Conservation (phyloP, 2,113 vertebrate genomes). For the Cercocebus atys region DNA sequence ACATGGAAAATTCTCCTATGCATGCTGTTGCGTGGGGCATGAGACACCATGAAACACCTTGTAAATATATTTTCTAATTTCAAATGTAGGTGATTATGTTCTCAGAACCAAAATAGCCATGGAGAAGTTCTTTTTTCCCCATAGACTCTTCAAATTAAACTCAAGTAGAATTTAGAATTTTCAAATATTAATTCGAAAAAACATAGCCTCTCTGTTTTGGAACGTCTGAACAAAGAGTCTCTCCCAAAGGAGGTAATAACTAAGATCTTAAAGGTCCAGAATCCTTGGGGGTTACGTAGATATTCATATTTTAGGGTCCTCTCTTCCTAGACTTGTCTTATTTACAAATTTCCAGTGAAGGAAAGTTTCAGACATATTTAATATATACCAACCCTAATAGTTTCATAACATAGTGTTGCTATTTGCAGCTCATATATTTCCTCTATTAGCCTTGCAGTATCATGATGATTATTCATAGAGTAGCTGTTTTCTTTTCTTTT, state of each 20-base stretch:
- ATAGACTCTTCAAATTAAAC: background rate
- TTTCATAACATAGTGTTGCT: background rate
- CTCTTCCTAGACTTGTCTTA: background rate
- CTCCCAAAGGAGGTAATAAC: background rate
- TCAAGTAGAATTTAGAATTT: slow-evolving; percentile 44
- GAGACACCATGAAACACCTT: slow-evolving; percentile 64
- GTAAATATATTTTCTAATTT: slow-evolving; percentile 74
- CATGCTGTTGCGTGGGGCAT: background rate
- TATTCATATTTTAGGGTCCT: background rate
- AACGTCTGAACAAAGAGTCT: background rate
- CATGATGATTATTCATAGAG: background rate
- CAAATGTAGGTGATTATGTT: background rate
- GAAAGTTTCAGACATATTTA: background rate
- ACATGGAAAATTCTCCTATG: background rate
- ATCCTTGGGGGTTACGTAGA: background rate
- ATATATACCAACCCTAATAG: background rate
- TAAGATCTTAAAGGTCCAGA: background rate
- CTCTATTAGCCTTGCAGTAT: background rate
- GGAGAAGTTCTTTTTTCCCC: background rate
- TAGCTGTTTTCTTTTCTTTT: background rate
- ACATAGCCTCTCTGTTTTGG: background rate
- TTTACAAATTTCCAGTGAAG: background rate
- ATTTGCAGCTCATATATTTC: background rate
- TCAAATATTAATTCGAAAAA: background rate
- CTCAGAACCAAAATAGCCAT: background rate